phyloP scores from a whole-genome alignment of 2,888 invertebrate species.

The Aethes cnicana region DNA sequence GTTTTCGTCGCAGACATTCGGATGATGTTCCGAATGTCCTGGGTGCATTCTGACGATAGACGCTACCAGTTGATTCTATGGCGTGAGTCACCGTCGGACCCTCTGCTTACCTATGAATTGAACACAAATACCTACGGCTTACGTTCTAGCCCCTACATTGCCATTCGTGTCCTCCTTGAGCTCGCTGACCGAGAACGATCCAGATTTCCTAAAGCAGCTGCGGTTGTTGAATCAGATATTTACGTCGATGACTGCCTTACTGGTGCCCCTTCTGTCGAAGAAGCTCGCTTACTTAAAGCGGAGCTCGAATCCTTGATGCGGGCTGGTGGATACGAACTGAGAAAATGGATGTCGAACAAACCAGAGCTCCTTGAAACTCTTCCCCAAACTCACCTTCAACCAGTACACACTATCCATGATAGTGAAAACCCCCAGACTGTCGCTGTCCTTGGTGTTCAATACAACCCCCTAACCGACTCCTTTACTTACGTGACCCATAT shows the following conservation, averaged over 20 bases:
- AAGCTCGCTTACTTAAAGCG: neutral
- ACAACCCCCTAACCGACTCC: neutral
- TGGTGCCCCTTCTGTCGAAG: neutral
- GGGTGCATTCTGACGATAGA: conserved; percentile 8
- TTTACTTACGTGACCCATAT: neutral
- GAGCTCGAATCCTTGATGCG: conserved; percentile 1
- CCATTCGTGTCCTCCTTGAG: neutral
- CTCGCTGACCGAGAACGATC: neutral
- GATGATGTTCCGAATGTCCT: conserved; percentile 22
- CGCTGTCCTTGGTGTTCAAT: conserved; percentile 10
- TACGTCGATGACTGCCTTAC: neutral
- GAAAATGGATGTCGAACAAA: conserved; percentile 10
- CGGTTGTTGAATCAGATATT: neutral
- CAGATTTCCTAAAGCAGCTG: neutral
- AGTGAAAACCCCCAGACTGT: too few species aligned
- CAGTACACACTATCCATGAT: neutral
- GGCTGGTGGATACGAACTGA: conserved; percentile 8
- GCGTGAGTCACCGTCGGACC: conserved; percentile 1
- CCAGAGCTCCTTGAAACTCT: neutral
- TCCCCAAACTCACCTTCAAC: neutral
- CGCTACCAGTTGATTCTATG: conserved; percentile 16
- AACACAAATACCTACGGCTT: conserved; percentile 2
- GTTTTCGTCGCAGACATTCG: conserved; percentile 16
- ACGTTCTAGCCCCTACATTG: conserved; percentile 1
- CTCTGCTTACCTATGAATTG: conserved; percentile 8